Conservation (phyloP, 2,113 vertebrate genomes). For the Glaucidium brasilianum region DNA sequence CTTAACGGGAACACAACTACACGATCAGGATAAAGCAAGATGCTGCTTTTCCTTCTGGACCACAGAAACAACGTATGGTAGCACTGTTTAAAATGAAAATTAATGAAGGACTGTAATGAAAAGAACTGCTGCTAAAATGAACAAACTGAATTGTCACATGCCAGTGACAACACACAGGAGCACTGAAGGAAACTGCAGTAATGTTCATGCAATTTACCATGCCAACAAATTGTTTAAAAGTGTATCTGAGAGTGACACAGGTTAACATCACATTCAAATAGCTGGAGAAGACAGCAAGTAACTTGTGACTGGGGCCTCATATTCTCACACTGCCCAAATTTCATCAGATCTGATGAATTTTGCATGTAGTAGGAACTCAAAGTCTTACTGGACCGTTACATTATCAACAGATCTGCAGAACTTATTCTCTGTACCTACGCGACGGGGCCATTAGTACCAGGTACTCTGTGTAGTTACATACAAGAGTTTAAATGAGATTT, state of each 20-base stretch:
- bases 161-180: background rate
- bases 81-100: background rate
- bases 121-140: background rate
- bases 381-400: background rate
- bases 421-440: background rate
- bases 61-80: background rate
- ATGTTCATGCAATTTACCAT: background rate
- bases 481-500: background rate
- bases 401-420: background rate
- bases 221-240: background rate
- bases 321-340: background rate
- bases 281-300: background rate
- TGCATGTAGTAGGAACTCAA: background rate
- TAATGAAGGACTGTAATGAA: background rate
- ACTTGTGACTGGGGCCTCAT: background rate
- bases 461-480: background rate
- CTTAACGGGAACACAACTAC: background rate
- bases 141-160: background rate
- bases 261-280: background rate
- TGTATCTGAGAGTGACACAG: background rate
- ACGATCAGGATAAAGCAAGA: background rate
- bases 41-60: background rate
- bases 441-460: background rate
- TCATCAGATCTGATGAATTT: background rate
- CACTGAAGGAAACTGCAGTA: background rate